Conservation (phyloP, 1,140 invertebrate species). For the Drosophila pseudoobscura region DNA sequence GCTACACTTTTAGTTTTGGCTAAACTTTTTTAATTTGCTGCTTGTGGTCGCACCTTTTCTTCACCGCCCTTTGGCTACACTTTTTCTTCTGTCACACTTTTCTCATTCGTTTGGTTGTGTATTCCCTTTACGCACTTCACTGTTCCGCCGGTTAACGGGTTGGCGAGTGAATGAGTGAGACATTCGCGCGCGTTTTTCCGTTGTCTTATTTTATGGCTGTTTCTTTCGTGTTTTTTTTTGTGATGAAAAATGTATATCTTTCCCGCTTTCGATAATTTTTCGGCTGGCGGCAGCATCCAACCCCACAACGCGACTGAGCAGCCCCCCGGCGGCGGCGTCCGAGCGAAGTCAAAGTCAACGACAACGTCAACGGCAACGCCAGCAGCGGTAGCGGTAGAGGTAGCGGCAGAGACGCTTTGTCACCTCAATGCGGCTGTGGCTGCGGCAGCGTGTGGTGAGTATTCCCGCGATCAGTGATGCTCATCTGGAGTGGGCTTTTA, state of each 20-base stretch:
- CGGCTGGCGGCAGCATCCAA: slow-evolving; percentile 60
- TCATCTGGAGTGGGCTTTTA: not conserved
- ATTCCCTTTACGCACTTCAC: too few species aligned
- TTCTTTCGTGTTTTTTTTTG: slow-evolving; percentile 25
- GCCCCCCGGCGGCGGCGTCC: slow-evolving; percentile 19
- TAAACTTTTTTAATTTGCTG: too few species aligned
- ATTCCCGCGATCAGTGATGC: slow-evolving; percentile 39
- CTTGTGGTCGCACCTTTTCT: too few species aligned
- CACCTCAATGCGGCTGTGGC: slow-evolving; percentile 44
- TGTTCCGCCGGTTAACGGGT: too few species aligned
- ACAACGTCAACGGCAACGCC: slow-evolving; percentile 8
- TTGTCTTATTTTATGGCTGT: slow-evolving; percentile 30
- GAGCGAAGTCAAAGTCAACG: slow-evolving; percentile 40
- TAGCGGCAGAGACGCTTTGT: slow-evolving; percentile 36
- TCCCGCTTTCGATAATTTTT: slow-evolving; percentile 12
- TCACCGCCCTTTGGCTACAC: too few species aligned
- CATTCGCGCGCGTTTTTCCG: not conserved
- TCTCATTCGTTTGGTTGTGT: too few species aligned
- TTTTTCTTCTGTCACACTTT: too few species aligned
- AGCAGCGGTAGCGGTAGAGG: slow-evolving; percentile 9
- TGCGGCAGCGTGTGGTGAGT: slow-evolving; percentile 36
- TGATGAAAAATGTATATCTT: not conserved
- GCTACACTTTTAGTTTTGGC: too few species aligned
- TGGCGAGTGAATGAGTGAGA: too few species aligned
- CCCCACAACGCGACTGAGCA: slow-evolving; percentile 70